Conservation (phyloP, 2,113 vertebrate genomes). For the Litocranius walleri region DNA sequence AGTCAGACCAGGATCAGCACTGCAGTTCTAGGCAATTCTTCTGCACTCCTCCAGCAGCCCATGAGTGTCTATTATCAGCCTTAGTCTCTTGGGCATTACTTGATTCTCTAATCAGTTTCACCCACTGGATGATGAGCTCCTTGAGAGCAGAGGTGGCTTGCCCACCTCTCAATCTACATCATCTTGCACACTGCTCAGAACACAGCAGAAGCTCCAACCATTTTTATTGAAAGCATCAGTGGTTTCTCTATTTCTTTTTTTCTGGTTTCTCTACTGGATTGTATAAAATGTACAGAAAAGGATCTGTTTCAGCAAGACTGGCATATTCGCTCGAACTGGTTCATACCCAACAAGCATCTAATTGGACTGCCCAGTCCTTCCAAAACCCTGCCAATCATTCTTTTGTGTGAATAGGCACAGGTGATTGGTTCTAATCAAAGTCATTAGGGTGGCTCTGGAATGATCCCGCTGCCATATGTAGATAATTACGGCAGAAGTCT, state of each 20-base stretch:
- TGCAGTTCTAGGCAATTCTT: background rate
- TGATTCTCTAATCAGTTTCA: background rate
- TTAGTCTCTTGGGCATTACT: background rate
- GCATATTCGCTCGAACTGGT: slow-evolving; percentile 12
- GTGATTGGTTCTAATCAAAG: slow-evolving; percentile 71
- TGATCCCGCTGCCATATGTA: slow-evolving; percentile 60
- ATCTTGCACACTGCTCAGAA: background rate
- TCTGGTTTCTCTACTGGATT: background rate
- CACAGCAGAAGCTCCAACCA: background rate
- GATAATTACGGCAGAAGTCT: slow-evolving; percentile 68
- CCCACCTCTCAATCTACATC: background rate
- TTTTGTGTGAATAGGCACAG: slow-evolving; percentile 59
- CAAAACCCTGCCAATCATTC: slow-evolving; percentile 66
- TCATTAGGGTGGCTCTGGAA: slow-evolving; percentile 69
- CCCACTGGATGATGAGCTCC: background rate
- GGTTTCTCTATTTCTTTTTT: background rate
- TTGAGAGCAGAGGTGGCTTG: background rate
- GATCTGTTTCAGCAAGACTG: background rate
- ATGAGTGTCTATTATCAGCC: background rate
- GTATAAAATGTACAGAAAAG: background rate
- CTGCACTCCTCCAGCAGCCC: background rate
- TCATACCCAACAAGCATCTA: background rate
- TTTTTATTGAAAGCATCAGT: background rate
- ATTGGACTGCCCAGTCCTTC: slow-evolving; percentile 53
- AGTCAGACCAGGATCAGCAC: background rate